These are phyloP conservation scores for Rhinichthys osculus DNA, from an alignment of 2,797 vertebrate genomes.

Conservation along the genomic window DNA sequence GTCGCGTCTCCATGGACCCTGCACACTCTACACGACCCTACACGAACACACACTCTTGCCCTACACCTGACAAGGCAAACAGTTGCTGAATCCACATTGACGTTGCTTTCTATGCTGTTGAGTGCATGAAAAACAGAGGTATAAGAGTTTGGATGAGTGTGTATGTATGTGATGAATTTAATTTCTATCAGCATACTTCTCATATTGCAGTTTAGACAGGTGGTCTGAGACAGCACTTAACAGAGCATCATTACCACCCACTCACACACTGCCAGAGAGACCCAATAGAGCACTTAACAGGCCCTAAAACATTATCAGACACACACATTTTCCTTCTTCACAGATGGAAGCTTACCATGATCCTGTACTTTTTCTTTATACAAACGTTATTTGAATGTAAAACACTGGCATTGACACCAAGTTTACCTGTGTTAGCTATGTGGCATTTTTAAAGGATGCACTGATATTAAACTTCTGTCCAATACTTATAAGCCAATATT, in stretches of 20 bases:
- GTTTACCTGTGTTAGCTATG: background rate
- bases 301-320: conserved; percentile 4
- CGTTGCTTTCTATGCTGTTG: background rate
- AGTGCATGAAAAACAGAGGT: background rate
- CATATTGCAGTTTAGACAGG: conserved; percentile 37
- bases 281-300: conserved; percentile 18
- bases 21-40: background rate
- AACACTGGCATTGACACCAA: background rate
- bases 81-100: background rate
- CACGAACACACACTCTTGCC: background rate
- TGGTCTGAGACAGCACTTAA: conserved; percentile 12
- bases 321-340: background rate
- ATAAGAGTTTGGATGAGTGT: background rate
- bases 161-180: background rate
- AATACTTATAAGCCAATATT: background rate
- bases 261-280: background rate
- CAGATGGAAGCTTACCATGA: background rate
- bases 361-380: background rate
- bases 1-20: background rate
- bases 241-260: conserved; percentile 21
- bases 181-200: conserved; percentile 33
- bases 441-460: background rate
- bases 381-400: too few relatives aligned
- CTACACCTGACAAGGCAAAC: background rate
- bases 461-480: background rate